A percentile compares a stretch with the other conserved stretches of the same genome.
phyloP scores from a whole-genome alignment of 2,888 invertebrate species.

The Cremastinae sp. region DNA sequence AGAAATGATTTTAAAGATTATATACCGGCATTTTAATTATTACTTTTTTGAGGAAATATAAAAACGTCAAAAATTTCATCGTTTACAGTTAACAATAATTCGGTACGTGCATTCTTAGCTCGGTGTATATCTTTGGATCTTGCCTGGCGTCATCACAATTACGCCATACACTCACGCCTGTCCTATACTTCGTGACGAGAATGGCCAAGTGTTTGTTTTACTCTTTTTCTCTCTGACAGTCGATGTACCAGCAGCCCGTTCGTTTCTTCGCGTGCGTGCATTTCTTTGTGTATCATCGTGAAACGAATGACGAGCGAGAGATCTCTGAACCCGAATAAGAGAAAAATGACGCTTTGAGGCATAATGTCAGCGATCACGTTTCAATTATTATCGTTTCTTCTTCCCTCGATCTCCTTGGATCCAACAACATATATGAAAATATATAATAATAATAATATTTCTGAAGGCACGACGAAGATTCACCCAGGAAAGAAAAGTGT shows the following conservation, averaged over 20 bases:
- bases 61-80: no score
- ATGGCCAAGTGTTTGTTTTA: constrained; percentile 57
- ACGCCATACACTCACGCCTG: constrained; percentile 75
- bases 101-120: neutral
- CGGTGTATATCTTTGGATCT: constrained; percentile 72
- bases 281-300: constrained; percentile 42
- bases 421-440: neutral
- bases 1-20: no score
- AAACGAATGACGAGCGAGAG: constrained; percentile 4
- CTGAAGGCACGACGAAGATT: neutral
- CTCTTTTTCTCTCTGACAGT: neutral
- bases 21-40: no score
- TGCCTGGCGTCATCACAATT: constrained; percentile 75
- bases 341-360: constrained; percentile 47
- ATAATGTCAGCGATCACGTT: constrained; percentile 60
- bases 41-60: no score
- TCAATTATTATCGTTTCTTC: constrained; percentile 59
- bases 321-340: constrained; percentile 12
- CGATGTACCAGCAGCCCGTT: constrained; percentile 37
- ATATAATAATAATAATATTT: neutral
- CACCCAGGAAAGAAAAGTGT: constrained; percentile 30
- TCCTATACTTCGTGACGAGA: constrained; percentile 74
- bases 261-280: constrained; percentile 47
- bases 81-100: neutral
- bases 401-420: constrained; percentile 48